Evolutionary conservation across 2,797 vertebrate species (phyloP).

Genomic region (Coregonus suidteri): DNA sequence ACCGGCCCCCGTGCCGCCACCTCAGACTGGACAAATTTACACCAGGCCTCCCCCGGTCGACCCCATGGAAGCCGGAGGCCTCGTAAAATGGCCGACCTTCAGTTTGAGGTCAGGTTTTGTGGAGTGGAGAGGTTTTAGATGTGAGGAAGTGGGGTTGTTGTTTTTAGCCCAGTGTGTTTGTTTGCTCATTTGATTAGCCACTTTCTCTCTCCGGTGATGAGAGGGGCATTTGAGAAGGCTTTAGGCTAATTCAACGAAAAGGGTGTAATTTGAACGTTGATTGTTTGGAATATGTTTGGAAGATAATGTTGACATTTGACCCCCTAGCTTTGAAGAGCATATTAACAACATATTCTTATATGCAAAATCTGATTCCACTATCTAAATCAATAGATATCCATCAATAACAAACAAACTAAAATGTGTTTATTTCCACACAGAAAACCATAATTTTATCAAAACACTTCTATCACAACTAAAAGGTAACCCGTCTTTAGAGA

Average conservation of each 20-base stretch:
- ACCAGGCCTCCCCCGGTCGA: constrained; percentile 23
- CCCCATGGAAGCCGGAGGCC: constrained; percentile 8
- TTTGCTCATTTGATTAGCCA: constrained; percentile 70
- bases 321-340: not conserved
- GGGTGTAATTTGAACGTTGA: not conserved
- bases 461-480: too few relatives aligned
- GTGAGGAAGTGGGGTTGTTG: constrained; percentile 69
- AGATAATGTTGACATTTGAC: not conserved
- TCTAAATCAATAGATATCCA: not conserved
- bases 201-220: constrained; percentile 42
- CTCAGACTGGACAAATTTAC: constrained; percentile 31
- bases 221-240: not conserved
- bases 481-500: too few relatives aligned
- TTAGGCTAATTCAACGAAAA: not conserved
- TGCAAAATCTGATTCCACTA: too few relatives aligned
- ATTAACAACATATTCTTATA: too few relatives aligned
- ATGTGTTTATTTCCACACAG: not conserved
- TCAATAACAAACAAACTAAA: too few relatives aligned
- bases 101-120: constrained; percentile 65
- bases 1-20: constrained; percentile 33
- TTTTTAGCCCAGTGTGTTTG: constrained; percentile 69
- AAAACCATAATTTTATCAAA: too few relatives aligned
- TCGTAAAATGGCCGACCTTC: constrained; percentile 35
- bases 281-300: not conserved
- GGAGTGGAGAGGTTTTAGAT: constrained; percentile 66